These are phyloP conservation scores for Lacerta agilis DNA, from an alignment of 2,797 vertebrate species.

Conservation along the genomic window DNA sequence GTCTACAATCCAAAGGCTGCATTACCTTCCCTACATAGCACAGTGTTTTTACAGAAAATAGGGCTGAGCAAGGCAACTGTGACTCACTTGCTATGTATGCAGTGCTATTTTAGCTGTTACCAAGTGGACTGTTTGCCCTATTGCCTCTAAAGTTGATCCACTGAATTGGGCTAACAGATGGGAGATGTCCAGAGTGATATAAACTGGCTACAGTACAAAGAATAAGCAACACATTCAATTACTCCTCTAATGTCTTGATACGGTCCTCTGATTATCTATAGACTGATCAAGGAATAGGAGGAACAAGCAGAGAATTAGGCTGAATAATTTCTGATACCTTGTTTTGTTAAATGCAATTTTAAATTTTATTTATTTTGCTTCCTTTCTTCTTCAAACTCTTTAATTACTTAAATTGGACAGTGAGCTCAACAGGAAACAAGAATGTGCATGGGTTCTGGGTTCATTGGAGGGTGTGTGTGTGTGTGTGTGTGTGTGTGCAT, in stretches of 20 bases:
- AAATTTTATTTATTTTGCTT: neutral
- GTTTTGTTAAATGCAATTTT: neutral
- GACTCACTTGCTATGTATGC: constrained; percentile 15
- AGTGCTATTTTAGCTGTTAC: constrained; percentile 5
- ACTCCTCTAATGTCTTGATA: neutral
- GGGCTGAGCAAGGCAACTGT: neutral
- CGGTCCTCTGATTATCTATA: neutral
- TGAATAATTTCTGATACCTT: neutral
- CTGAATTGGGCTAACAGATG: neutral
- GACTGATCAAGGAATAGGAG: neutral
- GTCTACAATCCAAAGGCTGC: neutral
- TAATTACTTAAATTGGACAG: neutral
- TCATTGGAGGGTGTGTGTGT: neutral
- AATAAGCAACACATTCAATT: constrained; percentile 7
- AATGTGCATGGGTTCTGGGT: neutral
- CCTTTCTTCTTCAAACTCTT: neutral
- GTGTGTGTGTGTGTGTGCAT: neutral
- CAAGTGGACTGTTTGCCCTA: neutral
- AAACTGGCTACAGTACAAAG: constrained; percentile 9
- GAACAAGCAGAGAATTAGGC: neutral
- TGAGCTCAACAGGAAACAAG: neutral
- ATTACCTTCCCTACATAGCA: neutral
- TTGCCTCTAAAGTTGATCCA: constrained; percentile 1
- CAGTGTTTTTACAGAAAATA: neutral
- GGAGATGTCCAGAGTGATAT: neutral